Conservation (phyloP, 2,797 vertebrate genomes). For the Silurus aristotelis region DNA sequence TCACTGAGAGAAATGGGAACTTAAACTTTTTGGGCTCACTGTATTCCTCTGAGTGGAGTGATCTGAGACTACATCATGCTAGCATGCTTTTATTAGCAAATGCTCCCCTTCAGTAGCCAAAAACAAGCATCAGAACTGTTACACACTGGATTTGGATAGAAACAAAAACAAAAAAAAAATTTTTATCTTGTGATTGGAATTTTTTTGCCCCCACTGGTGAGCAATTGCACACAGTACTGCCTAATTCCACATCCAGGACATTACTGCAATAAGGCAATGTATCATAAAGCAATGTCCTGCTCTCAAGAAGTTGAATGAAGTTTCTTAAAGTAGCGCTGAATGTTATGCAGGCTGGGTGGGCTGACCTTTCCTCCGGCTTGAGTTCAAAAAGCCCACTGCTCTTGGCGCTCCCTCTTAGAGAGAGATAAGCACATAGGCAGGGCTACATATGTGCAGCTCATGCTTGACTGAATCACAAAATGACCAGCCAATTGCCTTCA, state of each 20-base stretch:
- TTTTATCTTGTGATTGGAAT: slow-evolving; percentile 14
- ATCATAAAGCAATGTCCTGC: slow-evolving; percentile 30
- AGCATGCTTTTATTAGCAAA: slow-evolving; percentile 39
- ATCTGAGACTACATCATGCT: neutral
- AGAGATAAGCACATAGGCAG: slow-evolving; percentile 77
- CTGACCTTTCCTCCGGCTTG: slow-evolving; percentile 32
- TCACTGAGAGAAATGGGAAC: slow-evolving; percentile 41
- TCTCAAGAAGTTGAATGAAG: slow-evolving; percentile 18
- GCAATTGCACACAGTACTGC: slow-evolving; percentile 22
- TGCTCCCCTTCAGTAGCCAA: slow-evolving; percentile 29
- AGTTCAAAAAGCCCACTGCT: slow-evolving; percentile 51
- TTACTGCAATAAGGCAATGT: slow-evolving; percentile 8
- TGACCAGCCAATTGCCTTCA: slow-evolving; percentile 70
- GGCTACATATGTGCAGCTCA: slow-evolving; percentile 68
- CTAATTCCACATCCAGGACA: slow-evolving; percentile 33
- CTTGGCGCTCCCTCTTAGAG: slow-evolving; percentile 66
- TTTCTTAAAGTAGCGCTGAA: slow-evolving; percentile 33
- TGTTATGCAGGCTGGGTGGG: slow-evolving; percentile 6
- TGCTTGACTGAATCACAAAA: slow-evolving; percentile 70
- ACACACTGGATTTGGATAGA: slow-evolving; percentile 33
- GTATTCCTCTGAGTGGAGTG: slow-evolving; percentile 5
- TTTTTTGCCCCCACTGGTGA: slow-evolving; percentile 13
- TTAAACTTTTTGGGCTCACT: slow-evolving; percentile 42
- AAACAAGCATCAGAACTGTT: neutral
- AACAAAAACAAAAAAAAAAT: slow-evolving; percentile 40